These are phyloP conservation scores for Machimus rusticus DNA, from an alignment of 2,888 invertebrate species.

Conservation along the genomic window DNA sequence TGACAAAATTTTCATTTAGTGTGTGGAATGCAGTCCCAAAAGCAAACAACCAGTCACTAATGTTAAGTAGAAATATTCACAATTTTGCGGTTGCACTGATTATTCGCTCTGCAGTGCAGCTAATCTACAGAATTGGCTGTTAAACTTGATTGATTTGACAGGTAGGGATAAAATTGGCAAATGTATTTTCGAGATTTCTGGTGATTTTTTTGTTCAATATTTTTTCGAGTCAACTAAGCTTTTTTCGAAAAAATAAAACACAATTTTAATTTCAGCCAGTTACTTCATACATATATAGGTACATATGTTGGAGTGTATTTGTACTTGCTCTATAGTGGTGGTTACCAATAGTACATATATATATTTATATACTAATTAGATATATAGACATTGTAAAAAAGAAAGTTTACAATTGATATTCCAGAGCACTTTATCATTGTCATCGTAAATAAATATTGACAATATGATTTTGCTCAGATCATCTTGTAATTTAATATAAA, in stretches of 20 bases:
- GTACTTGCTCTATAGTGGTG: background rate
- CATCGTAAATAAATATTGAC: no score
- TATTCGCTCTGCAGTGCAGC: background rate
- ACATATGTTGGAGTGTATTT: background rate
- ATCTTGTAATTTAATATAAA: no score
- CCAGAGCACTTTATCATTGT: no score
- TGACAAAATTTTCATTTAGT: background rate
- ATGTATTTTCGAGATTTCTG: background rate
- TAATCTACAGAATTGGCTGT: background rate
- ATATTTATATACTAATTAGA: no score
- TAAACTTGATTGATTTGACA: background rate
- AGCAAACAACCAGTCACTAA: background rate
- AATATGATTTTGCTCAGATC: no score
- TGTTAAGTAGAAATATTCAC: background rate
- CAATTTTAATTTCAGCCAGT: background rate
- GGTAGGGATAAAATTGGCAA: background rate
- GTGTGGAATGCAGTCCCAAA: background rate
- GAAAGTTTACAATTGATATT: no score
- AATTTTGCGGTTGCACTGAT: background rate
- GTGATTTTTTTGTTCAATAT: background rate
- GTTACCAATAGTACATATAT: background rate
- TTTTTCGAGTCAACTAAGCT: background rate
- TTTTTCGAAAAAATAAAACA: background rate
- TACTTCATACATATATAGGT: background rate
- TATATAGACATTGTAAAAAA: no score